Evolutionary conservation across 1,140 invertebrate species (phyloP).

Genomic region (Stratiolaelaps scimitus): DNA sequence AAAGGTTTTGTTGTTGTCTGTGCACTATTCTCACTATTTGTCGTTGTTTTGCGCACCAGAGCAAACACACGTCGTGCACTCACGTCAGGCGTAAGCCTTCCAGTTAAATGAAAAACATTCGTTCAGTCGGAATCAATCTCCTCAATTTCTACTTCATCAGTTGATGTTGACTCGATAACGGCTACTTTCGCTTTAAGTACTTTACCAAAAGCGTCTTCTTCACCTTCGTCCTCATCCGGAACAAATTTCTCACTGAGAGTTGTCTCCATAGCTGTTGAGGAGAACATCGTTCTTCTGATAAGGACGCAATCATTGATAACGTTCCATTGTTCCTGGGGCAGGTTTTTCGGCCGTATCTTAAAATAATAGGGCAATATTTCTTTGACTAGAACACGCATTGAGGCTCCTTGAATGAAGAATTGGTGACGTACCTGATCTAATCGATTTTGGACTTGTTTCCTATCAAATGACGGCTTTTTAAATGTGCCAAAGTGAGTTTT

Average conservation of each 20-base stretch:
- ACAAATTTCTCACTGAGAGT: slow-evolving; percentile 5
- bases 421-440: slow-evolving; percentile 3
- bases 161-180: background rate
- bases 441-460: slow-evolving; percentile 3
- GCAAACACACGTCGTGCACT: too few relatives aligned
- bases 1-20: too few relatives aligned
- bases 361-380: slow-evolving; percentile 13
- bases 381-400: background rate
- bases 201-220: background rate
- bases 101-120: too few relatives aligned
- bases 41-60: too few relatives aligned
- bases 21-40: too few relatives aligned
- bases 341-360: background rate
- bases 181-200: background rate
- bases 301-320: slow-evolving; percentile 17
- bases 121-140: slow-evolving; percentile 18
- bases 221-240: slow-evolving; percentile 11
- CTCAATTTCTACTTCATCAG: slow-evolving; percentile 14
- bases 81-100: too few relatives aligned
- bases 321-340: slow-evolving; percentile 11
- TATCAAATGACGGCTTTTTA: slow-evolving; percentile 10
- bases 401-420: slow-evolving; percentile 10
- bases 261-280: background rate
- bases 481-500: slow-evolving; percentile 24
- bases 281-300: background rate